Base-by-base conservation (phyloP, 2,888 invertebrate genomes). In the Leucophenga maculata region DNA sequence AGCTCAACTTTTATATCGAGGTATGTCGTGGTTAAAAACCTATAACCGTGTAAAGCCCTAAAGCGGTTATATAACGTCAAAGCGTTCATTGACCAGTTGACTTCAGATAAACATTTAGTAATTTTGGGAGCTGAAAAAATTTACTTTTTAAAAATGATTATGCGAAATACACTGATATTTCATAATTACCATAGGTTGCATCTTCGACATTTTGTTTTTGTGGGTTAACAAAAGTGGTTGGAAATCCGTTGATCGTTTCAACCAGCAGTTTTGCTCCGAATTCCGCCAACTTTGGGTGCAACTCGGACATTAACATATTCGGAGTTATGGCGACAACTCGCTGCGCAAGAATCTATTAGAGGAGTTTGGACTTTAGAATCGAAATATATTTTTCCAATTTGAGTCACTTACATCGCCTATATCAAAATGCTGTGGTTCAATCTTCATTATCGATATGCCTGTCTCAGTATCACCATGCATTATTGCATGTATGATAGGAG, bases 371-470 rank as follows among this genome's bases (percentile, higher is more conserved):
- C 26, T 11, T 20, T 46, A 16, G 2, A 50, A 50, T 13, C 14
- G 16, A 50, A 44, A 11, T n/a, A 18, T 44, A 6, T 1, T 20
- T 64, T 18, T 6, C 2, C 13, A 22, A 50, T n/a, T 20, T 1
- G 3, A 39, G 32, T 55, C 6, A 72, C 90, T 78, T 74, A 90
- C 89, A 71, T 89, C 90, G 78, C 96, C 96, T 77, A 94, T 89
- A 90, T 96, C 96, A 90, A 96, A 96, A 86, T 92, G 91, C 80
- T 93, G 90, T 44, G 97, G 93, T 86, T 92, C 92, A 74, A 98
- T 94, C 89, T 91, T 93, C 94, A 97, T 97, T 57, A 98, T 92
- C 16, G 96, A 93, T 13, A 98, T 91, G 44, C 97, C 98, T 9
- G 97, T 95, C 75, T 90, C 89, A 13, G 86, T 83, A 85, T 98